Percentiles rank a stretch among this genome's conserved stretches.
Evolutionary conservation across 92 coral and sea anemone species (phyloP).

Genomic region (Heteractis magnifica): DNA sequence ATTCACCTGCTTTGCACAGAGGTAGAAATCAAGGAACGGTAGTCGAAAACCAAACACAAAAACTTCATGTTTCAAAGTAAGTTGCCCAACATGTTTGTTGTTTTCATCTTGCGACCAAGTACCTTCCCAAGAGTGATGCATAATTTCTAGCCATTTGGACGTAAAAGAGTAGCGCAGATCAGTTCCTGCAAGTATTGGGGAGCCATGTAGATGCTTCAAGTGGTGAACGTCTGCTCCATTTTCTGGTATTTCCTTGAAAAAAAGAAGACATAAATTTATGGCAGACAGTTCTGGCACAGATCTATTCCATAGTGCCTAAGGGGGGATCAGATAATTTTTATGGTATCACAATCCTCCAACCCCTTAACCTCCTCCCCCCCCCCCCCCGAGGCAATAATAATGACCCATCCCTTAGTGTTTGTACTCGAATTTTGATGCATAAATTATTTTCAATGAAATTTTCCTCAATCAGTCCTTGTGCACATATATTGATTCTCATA

Average conservation of each 20-base stretch:
- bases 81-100: slow-evolving; percentile 67
- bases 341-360: too few species aligned
- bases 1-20: slow-evolving; percentile 83
- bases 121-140: slow-evolving; percentile 71
- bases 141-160: slow-evolving; percentile 59
- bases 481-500: too few species aligned
- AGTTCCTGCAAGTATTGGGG: slow-evolving; percentile 66
- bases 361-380: too few species aligned
- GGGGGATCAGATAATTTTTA: too few species aligned
- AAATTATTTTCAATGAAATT: too few species aligned
- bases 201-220: slow-evolving; percentile 64
- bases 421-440: too few species aligned
- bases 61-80: slow-evolving; percentile 56
- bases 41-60: slow-evolving; percentile 63
- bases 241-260: slow-evolving; percentile 81
- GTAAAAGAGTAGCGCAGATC: slow-evolving; percentile 64
- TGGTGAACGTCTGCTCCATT: slow-evolving; percentile 89
- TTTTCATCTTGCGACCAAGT: slow-evolving; percentile 69
- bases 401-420: too few species aligned
- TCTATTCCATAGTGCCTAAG: too few species aligned
- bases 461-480: too few species aligned
- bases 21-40: slow-evolving; percentile 57
- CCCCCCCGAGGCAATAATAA: too few species aligned
- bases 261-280: background rate
- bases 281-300: background rate